Conservation (phyloP, 1,140 invertebrate species). For the Apolygus lucorum region DNA sequence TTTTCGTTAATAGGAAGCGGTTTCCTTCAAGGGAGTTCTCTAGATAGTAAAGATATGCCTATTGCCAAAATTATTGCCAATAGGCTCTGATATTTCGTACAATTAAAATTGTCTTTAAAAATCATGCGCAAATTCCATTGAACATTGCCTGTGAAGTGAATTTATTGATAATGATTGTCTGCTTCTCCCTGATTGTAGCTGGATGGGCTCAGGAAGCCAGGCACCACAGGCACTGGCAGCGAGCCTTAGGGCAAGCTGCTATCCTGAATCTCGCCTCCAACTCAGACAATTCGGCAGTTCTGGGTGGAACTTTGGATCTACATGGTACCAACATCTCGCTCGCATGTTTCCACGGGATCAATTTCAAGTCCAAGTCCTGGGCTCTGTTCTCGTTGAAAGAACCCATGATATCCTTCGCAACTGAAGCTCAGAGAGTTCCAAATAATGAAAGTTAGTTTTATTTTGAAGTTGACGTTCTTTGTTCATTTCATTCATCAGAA, state of each 20-base stretch:
- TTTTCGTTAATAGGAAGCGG: too few species aligned
- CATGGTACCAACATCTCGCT: constrained; percentile 86
- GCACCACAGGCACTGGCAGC: constrained; percentile 90
- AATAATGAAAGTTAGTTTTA: constrained; percentile 50
- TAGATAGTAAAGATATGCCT: too few species aligned
- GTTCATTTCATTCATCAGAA: too few species aligned
- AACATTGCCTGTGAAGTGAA: too few species aligned
- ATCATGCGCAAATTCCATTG: too few species aligned
- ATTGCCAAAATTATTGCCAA: too few species aligned
- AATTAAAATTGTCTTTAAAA: too few species aligned
- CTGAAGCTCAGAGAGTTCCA: constrained; percentile 80
- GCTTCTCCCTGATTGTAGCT: not conserved
- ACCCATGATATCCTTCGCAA: constrained; percentile 89
- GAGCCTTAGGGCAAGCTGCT: constrained; percentile 60
- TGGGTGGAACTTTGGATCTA: constrained; percentile 88
- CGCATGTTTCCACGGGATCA: constrained; percentile 95
- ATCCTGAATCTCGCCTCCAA: constrained; percentile 61
- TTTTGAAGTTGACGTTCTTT: too few species aligned
- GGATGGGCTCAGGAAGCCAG: constrained; percentile 49
- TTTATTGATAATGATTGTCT: too few species aligned
- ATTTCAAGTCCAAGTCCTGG: constrained; percentile 95
- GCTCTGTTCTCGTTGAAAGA: constrained; percentile 90
- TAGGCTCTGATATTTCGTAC: too few species aligned
- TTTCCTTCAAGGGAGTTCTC: too few species aligned
- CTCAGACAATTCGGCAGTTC: constrained; percentile 68